A percentile compares a stretch with the other conserved stretches of the same genome.
These are phyloP conservation scores for Hormaphis cornu DNA, from an alignment of 1,140 invertebrate genomes.

Conservation along the genomic window DNA sequence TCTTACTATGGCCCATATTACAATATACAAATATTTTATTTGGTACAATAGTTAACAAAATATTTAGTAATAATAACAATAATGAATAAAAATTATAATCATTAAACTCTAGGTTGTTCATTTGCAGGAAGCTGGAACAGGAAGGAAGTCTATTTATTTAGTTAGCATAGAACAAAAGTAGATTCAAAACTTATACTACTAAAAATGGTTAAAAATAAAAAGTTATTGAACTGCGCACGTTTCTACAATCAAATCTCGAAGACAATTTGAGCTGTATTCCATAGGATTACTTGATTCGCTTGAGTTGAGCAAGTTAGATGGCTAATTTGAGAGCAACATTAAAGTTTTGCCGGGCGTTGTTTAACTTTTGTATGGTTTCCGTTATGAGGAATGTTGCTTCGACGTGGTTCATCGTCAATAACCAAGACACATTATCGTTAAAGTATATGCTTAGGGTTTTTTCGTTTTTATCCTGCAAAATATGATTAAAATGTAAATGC, in stretches of 20 bases:
- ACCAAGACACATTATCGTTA: background rate
- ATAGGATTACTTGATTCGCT: background rate
- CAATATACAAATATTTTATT: background rate
- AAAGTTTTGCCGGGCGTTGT: background rate
- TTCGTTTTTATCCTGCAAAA: conserved; percentile 1
- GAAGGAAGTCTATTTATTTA: no score
- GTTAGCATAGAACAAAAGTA: no score
- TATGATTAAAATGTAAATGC: background rate
- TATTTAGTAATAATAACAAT: background rate
- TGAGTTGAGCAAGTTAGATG: background rate
- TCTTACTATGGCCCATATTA: background rate
- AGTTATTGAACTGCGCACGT: background rate
- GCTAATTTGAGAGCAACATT: background rate
- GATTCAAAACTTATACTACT: no score
- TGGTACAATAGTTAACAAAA: background rate
- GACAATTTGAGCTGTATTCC: background rate
- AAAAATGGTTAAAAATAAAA: background rate
- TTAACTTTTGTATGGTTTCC: background rate
- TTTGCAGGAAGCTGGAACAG: no score
- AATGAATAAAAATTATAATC: background rate
- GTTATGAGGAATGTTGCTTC: background rate
- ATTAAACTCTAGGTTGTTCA: background rate
- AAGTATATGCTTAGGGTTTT: background rate
- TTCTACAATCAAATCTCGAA: background rate
- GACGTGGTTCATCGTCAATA: background rate